Base-by-base conservation (phyloP, 1,140 invertebrate species). In the Pomacea maculata region DNA sequence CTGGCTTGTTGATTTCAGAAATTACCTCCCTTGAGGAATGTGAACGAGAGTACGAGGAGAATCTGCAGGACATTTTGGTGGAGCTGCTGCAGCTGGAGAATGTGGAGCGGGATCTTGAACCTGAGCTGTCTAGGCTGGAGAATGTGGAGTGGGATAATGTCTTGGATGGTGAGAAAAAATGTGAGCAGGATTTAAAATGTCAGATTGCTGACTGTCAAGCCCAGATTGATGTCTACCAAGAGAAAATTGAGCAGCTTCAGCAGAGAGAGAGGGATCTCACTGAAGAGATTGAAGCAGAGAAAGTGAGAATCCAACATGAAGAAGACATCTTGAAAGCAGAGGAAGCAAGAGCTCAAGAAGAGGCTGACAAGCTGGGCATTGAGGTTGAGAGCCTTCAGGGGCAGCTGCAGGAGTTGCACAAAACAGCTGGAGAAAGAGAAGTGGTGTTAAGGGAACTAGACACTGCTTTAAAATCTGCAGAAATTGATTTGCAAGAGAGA, bases 211-310 rank as follows among this genome's bases (percentile, higher is more conserved):
- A 96, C 68, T 92, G 97, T 63, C 92, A 95, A 80, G 96, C 95
- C 0, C 96, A 97, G 88, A 90, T 97, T 77, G 95, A 95, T 0
- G 96, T 96, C 90, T 96, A 96, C 89, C 96, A 97, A 92, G 96
- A 95, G 0, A 96, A 97, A 91, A 90, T 97, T 25, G 71, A 75
- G 54, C 70, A 83, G 55, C 14, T 78, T 14, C 45, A 61, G 9
- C 64, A 63, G 1, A 79, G 67, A 71, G 94, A 95, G 92, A 94
- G 95, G 82, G 93, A 96, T 83, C 95, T 96, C 85, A 92, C 94
- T 57, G 94, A 94, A 96, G 96, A 97, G 95, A 88, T 96, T 96
- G 92, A 96, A 96, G 84, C 76, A 81, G 29, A 80, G 67, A 82
- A 89, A 25, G 87, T 89, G 67, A 86, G 87, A 75, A 83, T 90